Evolutionary conservation across 2,888 invertebrate species (phyloP).

Genomic region (Callyntrura guangdongensis): DNA sequence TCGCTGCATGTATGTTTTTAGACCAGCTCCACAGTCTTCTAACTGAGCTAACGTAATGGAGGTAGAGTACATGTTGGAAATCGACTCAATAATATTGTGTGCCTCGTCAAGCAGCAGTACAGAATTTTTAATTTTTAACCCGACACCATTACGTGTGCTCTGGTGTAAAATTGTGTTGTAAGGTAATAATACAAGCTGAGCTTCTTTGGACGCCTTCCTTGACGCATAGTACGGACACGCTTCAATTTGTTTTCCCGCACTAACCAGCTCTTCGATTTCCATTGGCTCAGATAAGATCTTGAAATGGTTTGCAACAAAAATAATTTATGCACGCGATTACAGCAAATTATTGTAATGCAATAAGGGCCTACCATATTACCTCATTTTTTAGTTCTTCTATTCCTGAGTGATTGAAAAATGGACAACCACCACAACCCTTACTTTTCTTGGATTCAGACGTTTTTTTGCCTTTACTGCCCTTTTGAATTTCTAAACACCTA

Average conservation of each 20-base stretch:
- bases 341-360: neutral
- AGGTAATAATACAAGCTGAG: slow-evolving; percentile 92
- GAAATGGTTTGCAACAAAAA: neutral
- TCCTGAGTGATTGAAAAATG: slow-evolving; percentile 89
- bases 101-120: slow-evolving; percentile 98
- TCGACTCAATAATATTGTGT: slow-evolving; percentile 96
- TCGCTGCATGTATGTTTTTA: slow-evolving; percentile 90
- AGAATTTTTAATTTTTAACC: slow-evolving; percentile 89
- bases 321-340: neutral
- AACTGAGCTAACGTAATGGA: slow-evolving; percentile 88
- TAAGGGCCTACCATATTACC: too few relatives aligned
- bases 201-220: slow-evolving; percentile 92
- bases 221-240: slow-evolving; percentile 98
- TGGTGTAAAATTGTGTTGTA: slow-evolving; percentile 94
- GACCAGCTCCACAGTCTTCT: slow-evolving; percentile 81
- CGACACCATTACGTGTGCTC: slow-evolving; percentile 91
- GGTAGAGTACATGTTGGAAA: slow-evolving; percentile 94
- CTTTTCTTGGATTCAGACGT: slow-evolving; percentile 89
- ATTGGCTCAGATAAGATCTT: slow-evolving; percentile 89
- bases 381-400: slow-evolving; percentile 88
- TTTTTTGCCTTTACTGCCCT: slow-evolving; percentile 88
- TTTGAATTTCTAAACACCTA: slow-evolving; percentile 93
- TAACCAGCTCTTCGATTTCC: slow-evolving; percentile 95
- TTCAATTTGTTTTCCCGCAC: slow-evolving; percentile 89
- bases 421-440: slow-evolving; percentile 89